These are phyloP conservation scores for Tortricodes alternella DNA, from an alignment of 2,888 invertebrate species.

Conservation along the genomic window DNA sequence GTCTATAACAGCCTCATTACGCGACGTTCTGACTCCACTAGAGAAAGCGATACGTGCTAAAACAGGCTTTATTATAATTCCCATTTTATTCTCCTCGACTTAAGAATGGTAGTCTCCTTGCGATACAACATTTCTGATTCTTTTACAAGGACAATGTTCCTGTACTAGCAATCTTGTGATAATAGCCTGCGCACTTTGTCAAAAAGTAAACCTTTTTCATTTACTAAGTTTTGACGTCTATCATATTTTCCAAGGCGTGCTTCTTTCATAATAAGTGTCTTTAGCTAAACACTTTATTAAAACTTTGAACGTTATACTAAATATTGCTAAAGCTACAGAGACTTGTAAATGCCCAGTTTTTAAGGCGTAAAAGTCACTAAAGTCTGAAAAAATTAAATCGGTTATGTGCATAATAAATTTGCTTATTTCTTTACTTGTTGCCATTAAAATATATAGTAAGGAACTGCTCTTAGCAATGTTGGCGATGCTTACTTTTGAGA, in stretches of 20 bases:
- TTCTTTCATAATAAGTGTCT: neutral
- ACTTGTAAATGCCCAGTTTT: too few relatives aligned
- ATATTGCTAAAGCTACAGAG: neutral
- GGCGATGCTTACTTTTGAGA: too few relatives aligned
- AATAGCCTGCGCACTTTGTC: neutral
- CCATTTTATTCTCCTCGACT: slow-evolving; percentile 52
- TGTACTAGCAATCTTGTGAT: slow-evolving; percentile 4
- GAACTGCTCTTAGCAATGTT: too few relatives aligned
- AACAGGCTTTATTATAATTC: slow-evolving; percentile 55
- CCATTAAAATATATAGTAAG: too few relatives aligned
- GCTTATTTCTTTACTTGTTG: too few relatives aligned
- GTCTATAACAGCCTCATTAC: slow-evolving; percentile 27
- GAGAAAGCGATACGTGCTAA: slow-evolving; percentile 43
- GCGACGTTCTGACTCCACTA: slow-evolving; percentile 38
- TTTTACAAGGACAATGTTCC: neutral
- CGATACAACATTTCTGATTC: slow-evolving; percentile 24
- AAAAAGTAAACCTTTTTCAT: neutral
- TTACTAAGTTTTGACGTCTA: neutral
- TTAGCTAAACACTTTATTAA: neutral
- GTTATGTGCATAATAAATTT: too few relatives aligned
- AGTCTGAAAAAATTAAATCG: neutral
- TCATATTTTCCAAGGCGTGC: neutral
- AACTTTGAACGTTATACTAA: slow-evolving; percentile 1
- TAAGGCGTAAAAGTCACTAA: neutral
- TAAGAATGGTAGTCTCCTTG: slow-evolving; percentile 49